Evolutionary conservation across 2,113 vertebrate genomes (phyloP).

Genomic region (Bubo blakistoni): DNA sequence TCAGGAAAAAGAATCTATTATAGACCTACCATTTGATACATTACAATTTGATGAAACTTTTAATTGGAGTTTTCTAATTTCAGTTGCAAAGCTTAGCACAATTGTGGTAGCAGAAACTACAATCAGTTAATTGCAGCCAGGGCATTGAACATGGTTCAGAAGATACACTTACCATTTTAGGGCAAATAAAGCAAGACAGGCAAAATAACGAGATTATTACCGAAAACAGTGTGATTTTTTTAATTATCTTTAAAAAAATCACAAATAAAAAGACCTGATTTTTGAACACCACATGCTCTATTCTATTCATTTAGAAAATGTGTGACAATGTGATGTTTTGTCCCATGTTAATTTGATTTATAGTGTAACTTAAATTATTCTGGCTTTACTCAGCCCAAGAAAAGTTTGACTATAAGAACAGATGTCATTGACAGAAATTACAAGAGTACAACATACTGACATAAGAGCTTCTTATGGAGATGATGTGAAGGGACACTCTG

Average conservation of each 20-base stretch:
- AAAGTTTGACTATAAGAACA: background rate
- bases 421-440: background rate
- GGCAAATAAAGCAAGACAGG: background rate
- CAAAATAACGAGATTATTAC: background rate
- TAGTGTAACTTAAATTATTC: background rate
- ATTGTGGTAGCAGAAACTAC: background rate
- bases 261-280: background rate
- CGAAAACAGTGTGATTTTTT: background rate
- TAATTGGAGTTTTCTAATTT: background rate
- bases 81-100: background rate
- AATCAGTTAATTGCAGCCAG: background rate
- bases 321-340: constrained; percentile 2
- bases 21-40: background rate
- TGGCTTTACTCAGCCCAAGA: background rate
- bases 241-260: background rate
- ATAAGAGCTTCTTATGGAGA: background rate
- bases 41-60: background rate
- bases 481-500: background rate
- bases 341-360: background rate
- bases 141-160: background rate
- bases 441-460: background rate
- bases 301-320: background rate
- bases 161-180: background rate
- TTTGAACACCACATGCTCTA: background rate
- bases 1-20: background rate